Percentiles rank a stretch among this genome's conserved stretches.
Evolutionary conservation across 53 echinoderm and acorn worm species (phyloP).

Genomic region (Holothuria leucospilota): DNA sequence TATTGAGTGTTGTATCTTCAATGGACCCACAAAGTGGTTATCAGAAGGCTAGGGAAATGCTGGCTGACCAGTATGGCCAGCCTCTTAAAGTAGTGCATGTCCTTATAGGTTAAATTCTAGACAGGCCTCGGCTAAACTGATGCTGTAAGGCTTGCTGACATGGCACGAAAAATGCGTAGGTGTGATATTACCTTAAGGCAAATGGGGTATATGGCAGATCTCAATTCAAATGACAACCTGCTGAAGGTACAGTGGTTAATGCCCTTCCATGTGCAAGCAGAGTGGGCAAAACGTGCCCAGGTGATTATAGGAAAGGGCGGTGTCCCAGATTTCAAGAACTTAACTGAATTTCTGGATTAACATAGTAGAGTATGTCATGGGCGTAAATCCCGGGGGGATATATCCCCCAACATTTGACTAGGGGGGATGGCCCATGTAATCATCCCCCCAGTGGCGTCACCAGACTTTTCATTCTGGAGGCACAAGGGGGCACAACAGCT

Average conservation of each 20-base stretch:
- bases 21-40: conserved; percentile 36
- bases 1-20: conserved; percentile 49
- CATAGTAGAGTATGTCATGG: neutral
- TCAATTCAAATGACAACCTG: conserved; percentile 52
- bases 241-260: conserved; percentile 62
- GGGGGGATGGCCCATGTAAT: too few relatives aligned
- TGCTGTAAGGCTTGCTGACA: conserved; percentile 37
- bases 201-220: conserved; percentile 49
- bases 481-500: too few relatives aligned
- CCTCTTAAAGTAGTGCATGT: conserved; percentile 45
- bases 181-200: conserved; percentile 59
- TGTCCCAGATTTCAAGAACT: conserved; percentile 48
- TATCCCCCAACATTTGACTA: too few relatives aligned
- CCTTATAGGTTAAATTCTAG: conserved; percentile 20
- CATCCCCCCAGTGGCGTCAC: too few relatives aligned
- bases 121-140: conserved; percentile 61
- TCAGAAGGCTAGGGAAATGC: conserved; percentile 29
- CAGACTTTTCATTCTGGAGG: too few relatives aligned
- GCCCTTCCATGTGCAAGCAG: conserved; percentile 49
- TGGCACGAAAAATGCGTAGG: conserved; percentile 59
- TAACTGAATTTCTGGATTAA: conserved; percentile 56
- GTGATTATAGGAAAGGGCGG: neutral
- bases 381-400: too few relatives aligned
- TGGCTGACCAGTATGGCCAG: conserved; percentile 49
- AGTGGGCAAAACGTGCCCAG: conserved; percentile 59